Evolutionary conservation across 2,113 vertebrate species (phyloP).

Genomic region (Saguinus imperator): DNA sequence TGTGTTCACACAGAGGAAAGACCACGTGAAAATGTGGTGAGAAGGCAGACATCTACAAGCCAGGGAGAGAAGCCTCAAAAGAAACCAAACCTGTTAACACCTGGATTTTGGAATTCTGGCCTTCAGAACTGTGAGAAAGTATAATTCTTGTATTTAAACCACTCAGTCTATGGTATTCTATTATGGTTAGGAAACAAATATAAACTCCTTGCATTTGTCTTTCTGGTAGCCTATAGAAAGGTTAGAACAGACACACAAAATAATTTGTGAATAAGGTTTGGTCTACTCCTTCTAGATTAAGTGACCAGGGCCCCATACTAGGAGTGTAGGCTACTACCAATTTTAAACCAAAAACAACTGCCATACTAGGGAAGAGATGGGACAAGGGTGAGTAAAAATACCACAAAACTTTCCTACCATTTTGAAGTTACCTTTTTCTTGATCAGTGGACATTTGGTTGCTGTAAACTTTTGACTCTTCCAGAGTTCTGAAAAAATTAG

Average conservation of each 20-base stretch:
- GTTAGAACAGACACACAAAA: background rate
- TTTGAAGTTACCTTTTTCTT: background rate
- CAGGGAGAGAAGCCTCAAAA: background rate
- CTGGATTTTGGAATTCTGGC: background rate
- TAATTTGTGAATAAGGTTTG: background rate
- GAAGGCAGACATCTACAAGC: background rate
- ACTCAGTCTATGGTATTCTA: background rate
- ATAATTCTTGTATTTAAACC: background rate
- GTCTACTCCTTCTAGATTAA: background rate
- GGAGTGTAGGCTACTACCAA: background rate
- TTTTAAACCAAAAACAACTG: background rate
- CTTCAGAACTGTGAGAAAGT: background rate
- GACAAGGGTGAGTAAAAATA: background rate
- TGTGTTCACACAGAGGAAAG: background rate
- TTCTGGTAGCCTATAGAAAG: background rate
- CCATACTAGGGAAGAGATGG: background rate
- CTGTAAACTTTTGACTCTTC: background rate
- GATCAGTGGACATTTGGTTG: background rate
- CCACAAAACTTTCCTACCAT: background rate
- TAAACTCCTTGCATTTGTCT: background rate
- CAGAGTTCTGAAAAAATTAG: conserved; percentile 13
- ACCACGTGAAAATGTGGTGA: background rate
- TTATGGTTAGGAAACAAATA: background rate
- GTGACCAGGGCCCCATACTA: background rate
- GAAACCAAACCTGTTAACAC: background rate